Evolutionary conservation across 2,888 invertebrate genomes (phyloP), one percentile per base, ranked within the genome.

Genomic region (Nymphalis urticae): DNA sequence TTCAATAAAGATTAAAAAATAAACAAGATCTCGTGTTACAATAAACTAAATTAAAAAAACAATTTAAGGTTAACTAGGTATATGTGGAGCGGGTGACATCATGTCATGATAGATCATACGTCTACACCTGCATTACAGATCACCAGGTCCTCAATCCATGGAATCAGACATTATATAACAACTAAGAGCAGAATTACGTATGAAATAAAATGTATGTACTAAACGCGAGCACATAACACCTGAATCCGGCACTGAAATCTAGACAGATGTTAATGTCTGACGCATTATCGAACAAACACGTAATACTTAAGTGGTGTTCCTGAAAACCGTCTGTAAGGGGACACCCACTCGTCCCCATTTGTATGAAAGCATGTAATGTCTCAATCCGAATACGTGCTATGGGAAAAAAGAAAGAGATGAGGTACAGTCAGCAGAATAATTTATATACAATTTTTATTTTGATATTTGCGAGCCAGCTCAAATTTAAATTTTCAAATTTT

Each of bases 311-410:
- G 62, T 50, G 65, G 68, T 69, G 48, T 66, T 60, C 60, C 80
- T 79, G 80, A 77, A 82, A 80, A 79, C 51, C 36, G 69, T 69
- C 53, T 75, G 85, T 80, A 88, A 88, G 77, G 75, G 77, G 85
- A 87, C 83, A 85, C 83, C 80, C 81, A 83, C 85, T 86, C 71
- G 54, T 82, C 76, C 75, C 78, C 79, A 79, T 85, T 82, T 80
- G 81, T 84, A 81, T 81, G 77, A 80, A 85, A 83, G 80, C 80
- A 80, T 82, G 86, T 85, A 87, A 90, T 88, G 88, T 89, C 89
- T 89, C 89, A 88, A 90, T 90, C 83, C 79, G 79, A 86, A 85
- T 83, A 79, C 81, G 77, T 79, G 69, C 69, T 68, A 68, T 68
- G 81, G 79, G 82, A 83, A 81, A 87, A 88, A 87, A 88, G 80